A percentile compares a stretch with the other conserved stretches of the same genome.
These are phyloP conservation scores for Boleophthalmus pectinirostris DNA, from an alignment of 2,113 vertebrate species.

Conservation along the genomic window DNA sequence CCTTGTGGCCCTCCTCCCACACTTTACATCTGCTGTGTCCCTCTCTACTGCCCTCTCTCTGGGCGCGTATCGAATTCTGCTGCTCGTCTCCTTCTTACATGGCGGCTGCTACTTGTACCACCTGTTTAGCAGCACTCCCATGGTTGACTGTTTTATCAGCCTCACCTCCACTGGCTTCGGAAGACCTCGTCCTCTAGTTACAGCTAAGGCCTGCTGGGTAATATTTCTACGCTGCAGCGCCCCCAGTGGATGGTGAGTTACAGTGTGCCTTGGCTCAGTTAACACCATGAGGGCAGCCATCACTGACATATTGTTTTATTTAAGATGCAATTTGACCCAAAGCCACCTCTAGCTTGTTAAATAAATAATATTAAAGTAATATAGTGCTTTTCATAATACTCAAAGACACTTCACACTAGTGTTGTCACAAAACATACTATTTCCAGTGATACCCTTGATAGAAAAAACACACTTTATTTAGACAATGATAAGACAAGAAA, in stretches of 20 bases:
- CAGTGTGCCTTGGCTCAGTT: background rate
- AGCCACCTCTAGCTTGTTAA: background rate
- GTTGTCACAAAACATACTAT: no score
- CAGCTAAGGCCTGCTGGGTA: slow-evolving; percentile 8
- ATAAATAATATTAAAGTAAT: background rate
- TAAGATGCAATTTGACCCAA: background rate
- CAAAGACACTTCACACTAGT: no score
- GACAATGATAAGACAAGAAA: no score
- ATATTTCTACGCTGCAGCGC: background rate
- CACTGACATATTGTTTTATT: background rate
- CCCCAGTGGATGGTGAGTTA: background rate
- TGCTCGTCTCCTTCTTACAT: slow-evolving; percentile 58
- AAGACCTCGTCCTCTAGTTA: slow-evolving; percentile 29
- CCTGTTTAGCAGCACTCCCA: slow-evolving; percentile 73
- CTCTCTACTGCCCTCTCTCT: slow-evolving; percentile 41
- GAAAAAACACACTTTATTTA: no score
- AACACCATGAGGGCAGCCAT: background rate
- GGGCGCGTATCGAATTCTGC: slow-evolving; percentile 78
- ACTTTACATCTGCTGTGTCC: slow-evolving; percentile 61
- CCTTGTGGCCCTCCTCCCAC: slow-evolving; percentile 31
- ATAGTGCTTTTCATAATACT: no score
- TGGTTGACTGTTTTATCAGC: slow-evolving; percentile 56
- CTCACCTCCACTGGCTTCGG: slow-evolving; percentile 34
- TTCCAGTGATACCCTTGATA: no score
- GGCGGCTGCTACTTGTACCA: slow-evolving; percentile 62